Conservation (phyloP, 2,888 invertebrate genomes). For the Halictus quadricinctus region DNA sequence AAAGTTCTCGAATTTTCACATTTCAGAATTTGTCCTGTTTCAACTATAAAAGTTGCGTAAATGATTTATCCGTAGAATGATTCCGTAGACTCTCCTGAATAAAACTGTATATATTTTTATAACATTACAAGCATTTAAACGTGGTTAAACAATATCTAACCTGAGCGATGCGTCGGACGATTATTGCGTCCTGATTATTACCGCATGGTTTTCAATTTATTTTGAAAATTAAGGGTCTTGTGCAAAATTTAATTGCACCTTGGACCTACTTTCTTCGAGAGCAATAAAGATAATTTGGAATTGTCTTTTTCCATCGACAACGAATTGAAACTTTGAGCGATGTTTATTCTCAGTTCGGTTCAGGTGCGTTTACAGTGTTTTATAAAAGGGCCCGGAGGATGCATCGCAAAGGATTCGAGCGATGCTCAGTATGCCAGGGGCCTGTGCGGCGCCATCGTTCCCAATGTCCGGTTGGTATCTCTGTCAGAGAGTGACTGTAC, state of each 20-base stretch:
- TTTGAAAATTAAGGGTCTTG: not conserved
- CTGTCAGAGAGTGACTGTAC: constrained; percentile 13
- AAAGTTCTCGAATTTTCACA: too few relatives aligned
- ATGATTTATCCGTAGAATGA: too few relatives aligned
- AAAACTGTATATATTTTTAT: too few relatives aligned
- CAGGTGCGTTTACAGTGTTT: not conserved
- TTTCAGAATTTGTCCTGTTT: too few relatives aligned
- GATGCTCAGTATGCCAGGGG: not conserved
- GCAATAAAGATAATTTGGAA: not conserved
- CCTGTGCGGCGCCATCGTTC: constrained; percentile 11
- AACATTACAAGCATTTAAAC: too few relatives aligned
- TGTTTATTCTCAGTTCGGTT: not conserved
- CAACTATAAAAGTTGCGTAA: too few relatives aligned
- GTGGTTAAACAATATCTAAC: too few relatives aligned
- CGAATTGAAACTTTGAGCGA: not conserved
- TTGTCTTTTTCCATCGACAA: too few relatives aligned
- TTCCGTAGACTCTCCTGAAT: too few relatives aligned
- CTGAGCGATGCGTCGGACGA: too few relatives aligned
- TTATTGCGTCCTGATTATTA: too few relatives aligned
- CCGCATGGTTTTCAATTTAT: too few relatives aligned
- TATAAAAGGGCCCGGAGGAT: not conserved
- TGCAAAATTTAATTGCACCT: not conserved
- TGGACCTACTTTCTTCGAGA: not conserved
- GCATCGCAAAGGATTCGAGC: not conserved
- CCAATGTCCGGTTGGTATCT: constrained; percentile 10